phyloP scores from a whole-genome alignment of 1,140 invertebrate genomes.

The Trichomalopsis sarcophagae region DNA sequence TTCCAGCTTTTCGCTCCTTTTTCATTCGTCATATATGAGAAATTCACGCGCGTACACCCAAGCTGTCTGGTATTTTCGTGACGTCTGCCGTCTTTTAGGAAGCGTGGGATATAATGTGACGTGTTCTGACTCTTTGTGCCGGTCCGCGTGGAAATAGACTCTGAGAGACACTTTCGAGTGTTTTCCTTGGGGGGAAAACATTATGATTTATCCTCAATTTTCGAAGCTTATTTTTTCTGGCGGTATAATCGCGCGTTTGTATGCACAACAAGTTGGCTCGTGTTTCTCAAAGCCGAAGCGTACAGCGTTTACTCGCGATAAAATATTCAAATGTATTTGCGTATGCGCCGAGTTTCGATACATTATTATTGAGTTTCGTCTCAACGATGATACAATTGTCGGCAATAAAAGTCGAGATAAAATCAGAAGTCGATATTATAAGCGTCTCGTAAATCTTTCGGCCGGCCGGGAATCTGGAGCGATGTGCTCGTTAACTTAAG shows the following conservation, averaged over 20 bases:
- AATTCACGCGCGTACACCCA: background rate
- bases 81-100: background rate
- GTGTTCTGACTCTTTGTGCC: background rate
- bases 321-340: slow-evolving; percentile 21
- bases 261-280: slow-evolving; percentile 7
- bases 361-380: background rate
- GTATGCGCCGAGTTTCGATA: background rate
- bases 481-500: background rate
- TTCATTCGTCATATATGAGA: slow-evolving; percentile 10
- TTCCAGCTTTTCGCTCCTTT: background rate
- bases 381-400: background rate
- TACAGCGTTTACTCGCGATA: background rate
- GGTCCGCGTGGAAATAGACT: background rate
- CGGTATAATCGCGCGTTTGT: slow-evolving; percentile 21
- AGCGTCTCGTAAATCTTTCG: background rate
- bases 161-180: background rate
- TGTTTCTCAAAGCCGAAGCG: slow-evolving; percentile 22
- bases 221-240: slow-evolving; percentile 27
- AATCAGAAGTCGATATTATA: background rate
- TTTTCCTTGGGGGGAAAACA: background rate
- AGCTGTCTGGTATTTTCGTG: background rate
- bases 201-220: background rate
- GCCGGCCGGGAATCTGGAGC: background rate
- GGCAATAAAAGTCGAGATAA: background rate
- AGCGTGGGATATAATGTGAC: background rate